Evolutionary conservation across 1,140 invertebrate species (phyloP).

Genomic region (Centruroides sculpturatus): DNA sequence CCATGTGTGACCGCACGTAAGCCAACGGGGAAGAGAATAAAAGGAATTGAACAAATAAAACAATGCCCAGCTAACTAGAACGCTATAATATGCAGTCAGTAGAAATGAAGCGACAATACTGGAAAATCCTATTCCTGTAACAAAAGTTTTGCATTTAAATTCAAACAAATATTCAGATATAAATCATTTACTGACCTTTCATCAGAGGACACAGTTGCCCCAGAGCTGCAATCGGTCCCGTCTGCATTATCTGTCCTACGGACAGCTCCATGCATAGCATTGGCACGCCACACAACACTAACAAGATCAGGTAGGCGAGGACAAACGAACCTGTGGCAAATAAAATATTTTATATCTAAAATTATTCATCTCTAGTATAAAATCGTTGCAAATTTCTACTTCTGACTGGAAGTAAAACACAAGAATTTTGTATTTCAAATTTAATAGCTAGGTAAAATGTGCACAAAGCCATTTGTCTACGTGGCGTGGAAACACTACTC

Average conservation of each 20-base stretch:
- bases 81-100: slow-evolving; percentile 90
- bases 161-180: no score
- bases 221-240: slow-evolving; percentile 31
- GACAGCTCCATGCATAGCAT: slow-evolving; percentile 16
- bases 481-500: no score
- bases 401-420: no score
- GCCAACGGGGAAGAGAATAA: slow-evolving; percentile 71
- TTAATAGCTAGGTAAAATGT: no score
- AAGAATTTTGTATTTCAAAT: no score
- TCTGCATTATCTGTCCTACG: slow-evolving; percentile 12
- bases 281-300: slow-evolving; percentile 10
- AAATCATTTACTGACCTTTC: slow-evolving; percentile 45
- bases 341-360: no score
- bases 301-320: slow-evolving; percentile 10
- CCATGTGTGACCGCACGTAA: slow-evolving; percentile 71
- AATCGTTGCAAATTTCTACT: no score
- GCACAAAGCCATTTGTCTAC: no score
- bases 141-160: not conserved
- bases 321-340: slow-evolving; percentile 13
- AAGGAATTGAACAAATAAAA: slow-evolving; percentile 87
- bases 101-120: slow-evolving; percentile 87
- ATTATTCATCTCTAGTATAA: no score
- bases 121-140: slow-evolving; percentile 46
- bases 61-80: slow-evolving; percentile 86
- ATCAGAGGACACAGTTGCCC: slow-evolving; percentile 69